Evolutionary conservation across 1,140 invertebrate genomes (phyloP).

Genomic region (Diploscapter pachys): DNA sequence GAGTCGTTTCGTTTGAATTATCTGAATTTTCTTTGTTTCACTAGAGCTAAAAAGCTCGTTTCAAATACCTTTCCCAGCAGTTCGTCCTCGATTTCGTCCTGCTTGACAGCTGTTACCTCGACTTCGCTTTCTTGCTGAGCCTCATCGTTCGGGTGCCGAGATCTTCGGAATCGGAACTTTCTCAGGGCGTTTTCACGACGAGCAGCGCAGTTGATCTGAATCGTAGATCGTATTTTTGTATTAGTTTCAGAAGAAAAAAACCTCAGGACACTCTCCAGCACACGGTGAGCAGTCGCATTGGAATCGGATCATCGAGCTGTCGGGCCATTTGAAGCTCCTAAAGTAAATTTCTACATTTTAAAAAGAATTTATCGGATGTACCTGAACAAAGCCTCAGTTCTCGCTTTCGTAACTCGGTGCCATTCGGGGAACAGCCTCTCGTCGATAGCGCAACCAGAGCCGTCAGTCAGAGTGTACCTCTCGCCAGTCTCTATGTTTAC

Average conservation of each 20-base stretch:
- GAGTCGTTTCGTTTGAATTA: too few species aligned
- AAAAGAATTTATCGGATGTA: not conserved
- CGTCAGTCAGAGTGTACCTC: slow-evolving; percentile 50
- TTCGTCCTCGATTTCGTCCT: too few species aligned
- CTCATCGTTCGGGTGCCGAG: not conserved
- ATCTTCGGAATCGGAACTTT: not conserved
- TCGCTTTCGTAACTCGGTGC: slow-evolving; percentile 25
- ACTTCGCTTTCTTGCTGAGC: too few species aligned
- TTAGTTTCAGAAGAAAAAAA: slow-evolving; percentile 9
- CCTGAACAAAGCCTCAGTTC: slow-evolving; percentile 39
- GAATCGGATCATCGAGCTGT: slow-evolving; percentile 52
- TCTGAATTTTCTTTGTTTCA: too few species aligned
- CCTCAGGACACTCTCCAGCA: slow-evolving; percentile 45
- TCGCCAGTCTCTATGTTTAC: slow-evolving; percentile 54
- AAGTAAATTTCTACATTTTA: slow-evolving; percentile 35
- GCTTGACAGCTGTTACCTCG: too few species aligned
- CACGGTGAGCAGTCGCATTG: slow-evolving; percentile 56
- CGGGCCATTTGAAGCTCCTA: slow-evolving; percentile 58
- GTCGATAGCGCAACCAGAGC: slow-evolving; percentile 50
- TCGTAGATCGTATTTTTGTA: too few species aligned
- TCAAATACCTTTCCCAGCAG: too few species aligned
- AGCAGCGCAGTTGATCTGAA: slow-evolving; percentile 5
- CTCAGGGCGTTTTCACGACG: not conserved
- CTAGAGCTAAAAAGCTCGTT: too few species aligned
- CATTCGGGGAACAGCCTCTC: slow-evolving; percentile 52